These are phyloP conservation scores for Emmelina monodactyla DNA, from an alignment of 2,888 invertebrate genomes.

Conservation along the genomic window DNA sequence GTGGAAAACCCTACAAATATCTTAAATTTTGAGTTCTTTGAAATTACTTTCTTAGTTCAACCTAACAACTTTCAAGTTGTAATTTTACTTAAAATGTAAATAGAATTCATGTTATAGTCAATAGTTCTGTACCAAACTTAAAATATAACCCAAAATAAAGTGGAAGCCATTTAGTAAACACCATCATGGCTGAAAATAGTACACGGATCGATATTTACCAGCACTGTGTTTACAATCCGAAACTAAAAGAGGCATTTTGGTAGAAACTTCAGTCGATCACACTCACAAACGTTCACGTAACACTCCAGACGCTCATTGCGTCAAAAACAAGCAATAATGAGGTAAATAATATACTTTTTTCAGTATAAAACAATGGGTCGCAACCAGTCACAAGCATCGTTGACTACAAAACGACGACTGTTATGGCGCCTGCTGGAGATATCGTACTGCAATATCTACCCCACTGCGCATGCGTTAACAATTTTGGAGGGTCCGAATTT, in stretches of 20 bases:
- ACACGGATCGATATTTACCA: constrained; percentile 58
- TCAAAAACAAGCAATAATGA: constrained; percentile 19
- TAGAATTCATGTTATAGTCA: no score
- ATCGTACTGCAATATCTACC: constrained; percentile 36
- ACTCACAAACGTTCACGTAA: constrained; percentile 28
- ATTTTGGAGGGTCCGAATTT: constrained; percentile 48
- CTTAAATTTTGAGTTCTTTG: no score
- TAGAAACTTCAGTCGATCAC: constrained; percentile 10
- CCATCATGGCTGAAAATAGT: constrained; percentile 38
- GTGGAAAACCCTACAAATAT: no score
- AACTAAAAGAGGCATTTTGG: constrained; percentile 51
- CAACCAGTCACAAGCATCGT: constrained; percentile 40
- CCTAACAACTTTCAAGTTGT: no score
- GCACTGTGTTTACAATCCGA: constrained; percentile 35
- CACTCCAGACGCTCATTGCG: constrained; percentile 41
- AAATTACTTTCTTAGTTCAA: no score
- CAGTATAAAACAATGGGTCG: constrained; percentile 27
- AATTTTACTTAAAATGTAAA: no score
- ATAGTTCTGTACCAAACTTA: no score
- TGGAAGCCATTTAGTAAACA: no score
- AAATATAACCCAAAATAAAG: no score
- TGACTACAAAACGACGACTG: constrained; percentile 27
- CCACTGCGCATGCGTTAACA: constrained; percentile 56
- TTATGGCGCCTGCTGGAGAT: constrained; percentile 34
- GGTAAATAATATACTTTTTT: constrained; percentile 19